Evolutionary conservation across 2,113 vertebrate genomes (phyloP), one percentile per base, ranked within the genome.

Genomic region (Piaya cayana): DNA sequence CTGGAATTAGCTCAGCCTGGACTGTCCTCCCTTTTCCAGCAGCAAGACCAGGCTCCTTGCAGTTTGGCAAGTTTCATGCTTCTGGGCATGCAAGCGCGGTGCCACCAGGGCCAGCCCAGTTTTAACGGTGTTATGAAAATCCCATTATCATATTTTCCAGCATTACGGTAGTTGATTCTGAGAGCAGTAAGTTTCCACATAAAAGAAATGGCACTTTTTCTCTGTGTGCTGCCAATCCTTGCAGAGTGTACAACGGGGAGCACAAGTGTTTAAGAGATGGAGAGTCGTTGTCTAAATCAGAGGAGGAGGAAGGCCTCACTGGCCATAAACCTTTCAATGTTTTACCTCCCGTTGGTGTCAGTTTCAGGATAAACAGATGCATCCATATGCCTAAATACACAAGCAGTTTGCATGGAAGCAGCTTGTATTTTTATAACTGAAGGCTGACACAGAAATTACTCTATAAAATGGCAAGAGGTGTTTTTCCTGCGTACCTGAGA

Each of bases 141-240:
- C 88, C 1, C 49, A 52, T 75, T 34, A 82, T 83, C 93, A 90
- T 70, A 93, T 93, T 96, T 97, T 96, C 95, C 96, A 95, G 71
- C 84, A 78, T 81, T 69, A 50, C 62, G 70, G 3, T 0, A 70
- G 88, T 76, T 70, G 90, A 91, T 94, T 68, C 64, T 69, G 52
- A 56, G 56, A 94, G 89, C 75, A 82, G 92, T 75, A 84, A 90
- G 78, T 97, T 97, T 97, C 94, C 96, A 94, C 68, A 91, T 90
- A 86, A 96, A 93, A 79, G 47, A 91, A 92, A 81, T 7, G 71
- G 64, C 20, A 39, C 37, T 71, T 82, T 53, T 88, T 45, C 67
- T 86, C 65, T 36, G 32, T 45, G 15, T 47, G 8, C 68, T 90
- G 59, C 88, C 86, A 96, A 88, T 68, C 78, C 95, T 59, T 70